Percentiles rank a stretch among this genome's conserved stretches.
Conservation (phyloP, 2,888 invertebrate genomes). For the Sicus ferrugineus region DNA sequence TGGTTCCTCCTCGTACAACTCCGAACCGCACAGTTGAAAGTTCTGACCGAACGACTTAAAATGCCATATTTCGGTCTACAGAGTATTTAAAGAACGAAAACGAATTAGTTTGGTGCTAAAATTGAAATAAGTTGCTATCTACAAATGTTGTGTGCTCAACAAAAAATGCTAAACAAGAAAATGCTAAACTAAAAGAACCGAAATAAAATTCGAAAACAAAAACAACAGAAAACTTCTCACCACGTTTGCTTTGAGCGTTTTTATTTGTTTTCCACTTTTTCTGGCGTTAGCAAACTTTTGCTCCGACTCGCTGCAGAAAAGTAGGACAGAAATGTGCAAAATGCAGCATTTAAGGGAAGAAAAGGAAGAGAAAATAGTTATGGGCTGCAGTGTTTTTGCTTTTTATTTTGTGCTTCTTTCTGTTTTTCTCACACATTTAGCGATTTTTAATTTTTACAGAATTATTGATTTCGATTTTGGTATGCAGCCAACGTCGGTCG, state of each 20-base stretch:
- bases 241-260: too few species aligned
- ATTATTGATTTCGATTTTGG: conserved; percentile 18
- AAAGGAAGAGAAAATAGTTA: neutral
- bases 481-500: conserved; percentile 3
- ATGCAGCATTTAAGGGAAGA: neutral
- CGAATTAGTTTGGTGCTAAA: neutral
- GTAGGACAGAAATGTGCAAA: neutral
- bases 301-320: neutral
- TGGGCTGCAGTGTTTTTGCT: neutral
- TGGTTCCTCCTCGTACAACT: neutral
- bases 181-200: neutral
- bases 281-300: neutral
- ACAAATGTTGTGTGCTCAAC: neutral
- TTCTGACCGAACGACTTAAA: conserved; percentile 15
- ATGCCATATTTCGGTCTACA: conserved; percentile 2
- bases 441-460: conserved; percentile 4
- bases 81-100: neutral
- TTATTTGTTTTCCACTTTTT: neutral
- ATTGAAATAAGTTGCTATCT: neutral
- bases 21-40: conserved; percentile 14
- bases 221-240: neutral
- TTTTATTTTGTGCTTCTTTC: neutral
- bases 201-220: neutral
- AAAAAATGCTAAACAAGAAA: neutral
- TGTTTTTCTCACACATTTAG: neutral